These are phyloP conservation scores for Proisotoma minuta DNA, from an alignment of 2,888 invertebrate species.

Conservation along the genomic window DNA sequence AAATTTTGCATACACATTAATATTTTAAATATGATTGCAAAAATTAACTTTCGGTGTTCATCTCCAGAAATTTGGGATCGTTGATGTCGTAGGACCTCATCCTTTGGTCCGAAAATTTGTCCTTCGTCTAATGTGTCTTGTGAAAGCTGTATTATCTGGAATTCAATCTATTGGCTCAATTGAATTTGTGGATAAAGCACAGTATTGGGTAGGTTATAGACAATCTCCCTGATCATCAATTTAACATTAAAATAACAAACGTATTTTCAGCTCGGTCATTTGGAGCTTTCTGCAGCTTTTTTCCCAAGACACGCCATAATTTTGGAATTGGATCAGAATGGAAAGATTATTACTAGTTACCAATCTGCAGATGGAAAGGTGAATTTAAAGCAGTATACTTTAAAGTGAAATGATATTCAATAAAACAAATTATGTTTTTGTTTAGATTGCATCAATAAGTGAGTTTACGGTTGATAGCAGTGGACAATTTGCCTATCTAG, in stretches of 20 bases:
- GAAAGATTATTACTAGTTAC: slow-evolving; percentile 66
- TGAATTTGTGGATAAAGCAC: slow-evolving; percentile 59
- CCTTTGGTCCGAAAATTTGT: slow-evolving; percentile 34
- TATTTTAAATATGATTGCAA: background rate
- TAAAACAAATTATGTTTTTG: background rate
- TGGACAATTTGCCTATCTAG: slow-evolving; percentile 42
- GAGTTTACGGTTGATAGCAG: slow-evolving; percentile 41
- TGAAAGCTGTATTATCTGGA: slow-evolving; percentile 53
- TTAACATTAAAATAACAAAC: background rate
- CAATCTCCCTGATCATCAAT: background rate
- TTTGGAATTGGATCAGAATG: slow-evolving; percentile 65
- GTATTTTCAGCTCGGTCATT: slow-evolving; percentile 62
- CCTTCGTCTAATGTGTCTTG: slow-evolving; percentile 27
- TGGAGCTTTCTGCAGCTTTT: slow-evolving; percentile 54
- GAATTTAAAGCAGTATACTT: no score
- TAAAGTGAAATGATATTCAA: background rate
- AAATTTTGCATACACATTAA: slow-evolving; percentile 4
- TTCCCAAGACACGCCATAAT: slow-evolving; percentile 57
- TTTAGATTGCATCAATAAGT: slow-evolving; percentile 43
- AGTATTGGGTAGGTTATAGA: slow-evolving; percentile 57
- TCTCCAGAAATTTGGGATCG: slow-evolving; percentile 17
- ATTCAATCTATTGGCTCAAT: slow-evolving; percentile 64
- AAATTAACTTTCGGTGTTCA: background rate
- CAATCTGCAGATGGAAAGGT: slow-evolving; percentile 58
- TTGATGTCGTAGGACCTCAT: slow-evolving; percentile 29